phyloP scores from a whole-genome alignment of 1,140 invertebrate species.

The Dendrolimus punctatus region DNA sequence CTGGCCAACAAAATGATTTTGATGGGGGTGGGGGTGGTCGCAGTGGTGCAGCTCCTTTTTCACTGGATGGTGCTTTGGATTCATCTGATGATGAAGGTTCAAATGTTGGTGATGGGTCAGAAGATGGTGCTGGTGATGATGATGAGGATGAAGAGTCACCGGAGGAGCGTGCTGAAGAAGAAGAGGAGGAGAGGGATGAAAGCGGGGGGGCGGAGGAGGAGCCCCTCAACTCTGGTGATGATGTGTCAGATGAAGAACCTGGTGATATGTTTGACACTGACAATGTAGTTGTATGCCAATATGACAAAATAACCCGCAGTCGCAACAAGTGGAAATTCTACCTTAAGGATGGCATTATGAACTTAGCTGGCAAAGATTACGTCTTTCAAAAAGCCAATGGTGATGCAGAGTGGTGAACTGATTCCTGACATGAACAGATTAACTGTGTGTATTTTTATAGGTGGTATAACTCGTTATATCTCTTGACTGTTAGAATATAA shows the following conservation, averaged over 20 bases:
- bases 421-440: conserved; percentile 20
- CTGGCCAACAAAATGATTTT: conserved; percentile 60
- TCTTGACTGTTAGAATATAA: conserved; percentile 29
- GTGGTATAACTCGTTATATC: conserved; percentile 33
- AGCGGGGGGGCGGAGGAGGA: conserved; percentile 88
- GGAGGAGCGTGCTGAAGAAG: conserved; percentile 68
- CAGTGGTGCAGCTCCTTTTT: conserved; percentile 55
- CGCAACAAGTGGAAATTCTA: conserved; percentile 99
- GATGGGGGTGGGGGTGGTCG: conserved; percentile 58
- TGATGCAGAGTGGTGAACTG: conserved; percentile 95
- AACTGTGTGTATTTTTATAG: conserved; percentile 38
- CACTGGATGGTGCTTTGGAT: conserved; percentile 58
- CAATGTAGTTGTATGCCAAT: conserved; percentile 99
- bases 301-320: conserved; percentile 98
- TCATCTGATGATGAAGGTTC: conserved; percentile 67
- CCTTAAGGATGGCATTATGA: conserved; percentile 99
- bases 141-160: conserved; percentile 80
- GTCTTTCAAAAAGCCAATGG: conserved; percentile 99
- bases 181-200: conserved; percentile 75
- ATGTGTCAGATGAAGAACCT: conserved; percentile 97
- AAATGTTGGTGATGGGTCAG: conserved; percentile 77
- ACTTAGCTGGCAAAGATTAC: conserved; percentile 97
- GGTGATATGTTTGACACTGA: conserved; percentile 97
- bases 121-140: conserved; percentile 85
- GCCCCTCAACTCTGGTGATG: conserved; percentile 95